A percentile compares a stretch with the other conserved stretches of the same genome.
phyloP scores from a whole-genome alignment of 2,888 invertebrate genomes.

The Rhagophthalmus giganteus region DNA sequence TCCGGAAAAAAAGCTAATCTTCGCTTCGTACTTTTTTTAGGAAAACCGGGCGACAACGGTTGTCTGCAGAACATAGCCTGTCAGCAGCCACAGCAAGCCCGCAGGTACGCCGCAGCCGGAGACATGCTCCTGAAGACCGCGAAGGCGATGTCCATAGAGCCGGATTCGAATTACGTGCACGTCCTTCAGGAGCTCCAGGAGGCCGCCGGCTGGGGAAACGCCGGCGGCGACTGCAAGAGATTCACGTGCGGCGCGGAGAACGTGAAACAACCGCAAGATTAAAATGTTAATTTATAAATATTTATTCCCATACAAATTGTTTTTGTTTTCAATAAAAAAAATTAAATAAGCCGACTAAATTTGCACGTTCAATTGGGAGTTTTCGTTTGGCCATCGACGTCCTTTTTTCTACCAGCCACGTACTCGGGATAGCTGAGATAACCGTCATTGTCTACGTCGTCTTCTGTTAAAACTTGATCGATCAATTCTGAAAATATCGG shows the following conservation, averaged over 20 bases:
- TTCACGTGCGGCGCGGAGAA: constrained; percentile 41
- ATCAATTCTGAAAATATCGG: constrained; percentile 77
- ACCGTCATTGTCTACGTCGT: constrained; percentile 85
- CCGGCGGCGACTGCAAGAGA: constrained; percentile 46
- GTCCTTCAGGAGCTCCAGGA: constrained; percentile 47
- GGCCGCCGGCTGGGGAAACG: constrained; percentile 46
- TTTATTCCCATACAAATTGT: constrained; percentile 14
- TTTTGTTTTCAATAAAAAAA: constrained; percentile 13
- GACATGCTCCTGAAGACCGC: constrained; percentile 73
- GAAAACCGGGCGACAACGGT: constrained; percentile 66
- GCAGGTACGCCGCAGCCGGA: constrained; percentile 76
- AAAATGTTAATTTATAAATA: constrained; percentile 3
- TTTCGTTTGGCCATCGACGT: constrained; percentile 19
- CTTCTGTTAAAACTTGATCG: constrained; percentile 79
- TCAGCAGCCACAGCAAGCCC: constrained; percentile 71
- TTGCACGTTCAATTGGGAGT: neutral
- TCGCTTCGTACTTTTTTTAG: too few species aligned
- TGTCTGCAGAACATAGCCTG: constrained; percentile 80
- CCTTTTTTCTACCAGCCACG: constrained; percentile 50
- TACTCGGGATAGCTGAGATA: constrained; percentile 85
- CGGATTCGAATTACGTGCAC: constrained; percentile 61
- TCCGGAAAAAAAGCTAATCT: too few species aligned
- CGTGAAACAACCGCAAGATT: constrained; percentile 1
- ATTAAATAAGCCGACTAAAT: constrained; percentile 1
- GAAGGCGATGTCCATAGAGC: constrained; percentile 59